Conservation (phyloP, 2,888 invertebrate genomes). For the Drosophila formosana region DNA sequence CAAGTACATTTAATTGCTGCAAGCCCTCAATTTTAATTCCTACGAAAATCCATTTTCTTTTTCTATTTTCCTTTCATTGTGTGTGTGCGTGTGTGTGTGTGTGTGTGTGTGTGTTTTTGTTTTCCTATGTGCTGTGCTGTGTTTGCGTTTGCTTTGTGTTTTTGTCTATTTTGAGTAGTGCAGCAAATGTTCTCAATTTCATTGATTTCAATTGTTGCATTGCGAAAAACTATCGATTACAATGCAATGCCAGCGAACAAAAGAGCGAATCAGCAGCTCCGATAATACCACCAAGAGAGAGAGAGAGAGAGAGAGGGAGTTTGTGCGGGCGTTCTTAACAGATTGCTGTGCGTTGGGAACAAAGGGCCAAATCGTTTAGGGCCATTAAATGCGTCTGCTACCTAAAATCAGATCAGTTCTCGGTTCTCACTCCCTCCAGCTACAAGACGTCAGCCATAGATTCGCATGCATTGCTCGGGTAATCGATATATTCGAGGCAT, state of each 20-base stretch:
- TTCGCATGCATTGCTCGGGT: slow-evolving; percentile 5
- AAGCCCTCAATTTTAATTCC: slow-evolving; percentile 59
- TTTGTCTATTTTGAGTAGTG: slow-evolving; percentile 26
- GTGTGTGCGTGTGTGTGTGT: slow-evolving; percentile 3
- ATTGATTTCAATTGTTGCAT: slow-evolving; percentile 74
- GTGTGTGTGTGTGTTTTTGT: slow-evolving; percentile 1
- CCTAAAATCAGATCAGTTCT: slow-evolving; percentile 51
- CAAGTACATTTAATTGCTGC: slow-evolving; percentile 79
- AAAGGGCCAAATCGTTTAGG: slow-evolving; percentile 57
- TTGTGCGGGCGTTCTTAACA: slow-evolving; percentile 37
- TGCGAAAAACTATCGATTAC: slow-evolving; percentile 77
- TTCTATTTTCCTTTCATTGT: slow-evolving; percentile 19
- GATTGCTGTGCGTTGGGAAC: slow-evolving; percentile 25
- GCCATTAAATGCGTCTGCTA: slow-evolving; percentile 57
- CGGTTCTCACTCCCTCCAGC: slow-evolving; percentile 6
- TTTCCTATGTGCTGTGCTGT: background rate
- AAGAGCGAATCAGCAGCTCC: slow-evolving; percentile 9
- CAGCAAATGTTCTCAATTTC: slow-evolving; percentile 76
- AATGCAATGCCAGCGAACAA: slow-evolving; percentile 37
- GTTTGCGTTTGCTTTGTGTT: background rate
- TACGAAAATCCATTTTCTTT: slow-evolving; percentile 48
- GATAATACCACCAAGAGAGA: background rate
- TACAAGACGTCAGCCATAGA: too few species aligned
- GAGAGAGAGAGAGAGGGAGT: background rate
- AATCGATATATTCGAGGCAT: slow-evolving; percentile 40